Evolutionary conservation across 2,888 invertebrate species (phyloP), one percentile per base, ranked within the genome.

Genomic region (Criorhina ranunculi): DNA sequence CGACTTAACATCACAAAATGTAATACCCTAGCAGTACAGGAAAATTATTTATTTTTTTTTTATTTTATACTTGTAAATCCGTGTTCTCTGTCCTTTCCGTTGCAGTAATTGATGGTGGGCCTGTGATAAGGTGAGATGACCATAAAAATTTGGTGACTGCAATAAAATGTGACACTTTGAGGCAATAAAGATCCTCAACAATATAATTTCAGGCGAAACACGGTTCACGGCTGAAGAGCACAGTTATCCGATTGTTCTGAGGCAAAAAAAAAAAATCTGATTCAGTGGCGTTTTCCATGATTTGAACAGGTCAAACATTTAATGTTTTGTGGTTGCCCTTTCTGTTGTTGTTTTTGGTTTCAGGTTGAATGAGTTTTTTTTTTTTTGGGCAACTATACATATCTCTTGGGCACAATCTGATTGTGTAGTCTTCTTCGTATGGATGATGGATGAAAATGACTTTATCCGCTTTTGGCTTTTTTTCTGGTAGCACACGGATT

Each of bases 271-370:
- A 19, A 55, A 35, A 46, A 57, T 35, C 55, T 66, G 75, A 85
- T 85, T 85, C 85, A 46, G 85, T 85, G 85, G 85, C 85, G 85
- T 85, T 85, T 82, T 85, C 75, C 80, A 80, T 85, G 85, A 85
- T 85, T 76, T 76, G 79, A 85, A 75, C 85, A 85, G 85, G 85
- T 85, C 85, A 85, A 59, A 79, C 55, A 77, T 70, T 82, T 64
- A 64, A 81, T 66, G 60, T 49, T n/a, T 60, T 73, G 67, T 83
- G 78, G 72, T 83, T 72, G 64, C 51, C 55, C 35, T 75, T 46
- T 60, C 49, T 62, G 42, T 51, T 77, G 51, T 60, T 59, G 37
- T 51, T 40, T 55, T 55, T 64, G 37, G 49, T 59, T 46, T 12
- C 19, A 44, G n/a, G 15, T 3, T 9, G 24, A 55, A 49, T 57